A percentile compares a stretch with the other conserved stretches of the same genome.
Conservation (phyloP, 1,140 invertebrate genomes). For the Bombyx mori region ASM3026992v2 NC_085127.1:10933001-10933500, state of each 20-base stretch:
- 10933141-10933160: constrained; percentile 34
- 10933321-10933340: too few relatives aligned
- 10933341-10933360: too few relatives aligned
- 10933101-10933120: constrained; percentile 20
- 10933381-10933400: too few relatives aligned
- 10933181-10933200: constrained; percentile 27
- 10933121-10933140: constrained; percentile 19
- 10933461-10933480: too few relatives aligned
- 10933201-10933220: constrained; percentile 5
- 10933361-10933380: too few relatives aligned
- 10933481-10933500: too few relatives aligned
- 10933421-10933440: too few relatives aligned
- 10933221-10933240: constrained; percentile 35
- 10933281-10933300: too few relatives aligned
- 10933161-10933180: constrained; percentile 47
- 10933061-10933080: constrained; percentile 13
- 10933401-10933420: too few relatives aligned
- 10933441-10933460: too few relatives aligned
- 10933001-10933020: too few relatives aligned
- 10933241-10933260: constrained; percentile 3
- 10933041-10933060: neutral
- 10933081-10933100: constrained; percentile 48
- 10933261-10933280: neutral
- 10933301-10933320: too few relatives aligned
- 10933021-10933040: neutral